Percentiles rank a stretch among this genome's conserved stretches.
Evolutionary conservation across 2,888 invertebrate genomes (phyloP).

Genomic region (Subacronicta megacephala): DNA sequence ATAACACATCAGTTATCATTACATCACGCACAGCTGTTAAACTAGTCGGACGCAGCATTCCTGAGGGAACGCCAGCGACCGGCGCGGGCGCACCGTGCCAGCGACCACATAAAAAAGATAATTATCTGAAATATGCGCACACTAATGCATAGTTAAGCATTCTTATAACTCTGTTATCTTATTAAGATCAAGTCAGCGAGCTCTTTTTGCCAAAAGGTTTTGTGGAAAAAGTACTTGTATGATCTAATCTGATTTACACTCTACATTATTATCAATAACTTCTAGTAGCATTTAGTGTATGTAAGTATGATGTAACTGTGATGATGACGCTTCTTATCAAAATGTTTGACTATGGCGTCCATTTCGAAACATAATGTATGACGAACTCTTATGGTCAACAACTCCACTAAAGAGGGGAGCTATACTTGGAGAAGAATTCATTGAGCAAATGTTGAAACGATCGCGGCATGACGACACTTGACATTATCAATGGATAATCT

Average conservation of each 20-base stretch:
- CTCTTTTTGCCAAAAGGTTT: slow-evolving; percentile 8
- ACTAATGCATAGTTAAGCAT: slow-evolving; percentile 45
- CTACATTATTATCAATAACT: neutral
- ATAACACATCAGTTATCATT: slow-evolving; percentile 70
- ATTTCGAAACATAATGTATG: slow-evolving; percentile 21
- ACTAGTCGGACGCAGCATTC: slow-evolving; percentile 77
- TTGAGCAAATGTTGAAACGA: too few relatives aligned
- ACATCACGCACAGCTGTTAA: slow-evolving; percentile 80
- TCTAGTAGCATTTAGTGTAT: slow-evolving; percentile 8
- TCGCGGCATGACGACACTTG: slow-evolving; percentile 31
- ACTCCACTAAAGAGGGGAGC: slow-evolving; percentile 30
- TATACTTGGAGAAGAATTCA: slow-evolving; percentile 38
- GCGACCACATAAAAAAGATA: slow-evolving; percentile 64
- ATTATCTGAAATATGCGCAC: slow-evolving; percentile 61
- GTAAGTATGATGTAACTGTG: slow-evolving; percentile 23
- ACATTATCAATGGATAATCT: slow-evolving; percentile 42
- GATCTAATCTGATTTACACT: neutral
- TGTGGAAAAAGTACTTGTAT: too few relatives aligned
- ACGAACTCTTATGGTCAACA: slow-evolving; percentile 34
- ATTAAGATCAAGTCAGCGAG: slow-evolving; percentile 20
- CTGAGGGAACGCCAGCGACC: slow-evolving; percentile 81
- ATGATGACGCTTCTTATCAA: slow-evolving; percentile 20
- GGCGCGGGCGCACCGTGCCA: slow-evolving; percentile 56
- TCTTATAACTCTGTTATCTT: slow-evolving; percentile 34
- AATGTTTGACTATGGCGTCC: slow-evolving; percentile 19